These are phyloP conservation scores for Marisa cornuarietis DNA, from an alignment of 1,140 invertebrate genomes.

Conservation along the genomic window DNA sequence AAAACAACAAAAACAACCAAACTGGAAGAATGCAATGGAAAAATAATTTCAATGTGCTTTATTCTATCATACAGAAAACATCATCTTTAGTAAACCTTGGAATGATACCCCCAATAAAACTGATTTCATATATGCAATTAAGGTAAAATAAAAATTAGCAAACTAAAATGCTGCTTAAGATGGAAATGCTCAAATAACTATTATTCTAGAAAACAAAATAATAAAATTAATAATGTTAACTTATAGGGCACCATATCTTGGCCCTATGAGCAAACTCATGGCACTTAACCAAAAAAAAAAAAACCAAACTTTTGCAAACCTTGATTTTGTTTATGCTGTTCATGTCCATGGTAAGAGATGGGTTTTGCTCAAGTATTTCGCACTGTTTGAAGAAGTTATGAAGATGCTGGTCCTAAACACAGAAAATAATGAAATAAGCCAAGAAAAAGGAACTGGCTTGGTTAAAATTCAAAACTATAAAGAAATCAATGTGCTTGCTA, in stretches of 20 bases:
- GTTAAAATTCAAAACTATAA: too few relatives aligned
- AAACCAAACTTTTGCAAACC: slow-evolving; percentile 54
- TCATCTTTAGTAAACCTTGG: not conserved
- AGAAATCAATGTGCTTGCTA: too few relatives aligned
- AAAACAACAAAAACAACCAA: too few relatives aligned
- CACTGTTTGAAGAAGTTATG: slow-evolving; percentile 81
- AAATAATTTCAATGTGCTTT: not conserved
- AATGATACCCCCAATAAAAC: not conserved
- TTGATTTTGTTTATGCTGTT: slow-evolving; percentile 88
- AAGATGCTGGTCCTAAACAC: slow-evolving; percentile 77
- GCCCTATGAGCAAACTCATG: too few relatives aligned
- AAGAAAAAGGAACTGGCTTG: too few relatives aligned
- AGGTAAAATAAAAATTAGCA: too few relatives aligned
- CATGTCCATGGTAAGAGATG: slow-evolving; percentile 72
- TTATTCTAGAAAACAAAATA: too few relatives aligned
- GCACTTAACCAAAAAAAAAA: not conserved
- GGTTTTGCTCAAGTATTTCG: slow-evolving; percentile 69
- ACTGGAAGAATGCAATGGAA: not conserved
- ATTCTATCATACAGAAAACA: not conserved
- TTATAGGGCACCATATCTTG: too few relatives aligned
- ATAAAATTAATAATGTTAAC: too few relatives aligned
- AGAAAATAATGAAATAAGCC: slow-evolving; percentile 10
- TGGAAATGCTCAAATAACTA: too few relatives aligned
- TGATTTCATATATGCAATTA: too few relatives aligned
- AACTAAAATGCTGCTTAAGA: too few relatives aligned